phyloP scores from a whole-genome alignment of 2,113 vertebrate genomes.

The Oncorhynchus keta region DNA sequence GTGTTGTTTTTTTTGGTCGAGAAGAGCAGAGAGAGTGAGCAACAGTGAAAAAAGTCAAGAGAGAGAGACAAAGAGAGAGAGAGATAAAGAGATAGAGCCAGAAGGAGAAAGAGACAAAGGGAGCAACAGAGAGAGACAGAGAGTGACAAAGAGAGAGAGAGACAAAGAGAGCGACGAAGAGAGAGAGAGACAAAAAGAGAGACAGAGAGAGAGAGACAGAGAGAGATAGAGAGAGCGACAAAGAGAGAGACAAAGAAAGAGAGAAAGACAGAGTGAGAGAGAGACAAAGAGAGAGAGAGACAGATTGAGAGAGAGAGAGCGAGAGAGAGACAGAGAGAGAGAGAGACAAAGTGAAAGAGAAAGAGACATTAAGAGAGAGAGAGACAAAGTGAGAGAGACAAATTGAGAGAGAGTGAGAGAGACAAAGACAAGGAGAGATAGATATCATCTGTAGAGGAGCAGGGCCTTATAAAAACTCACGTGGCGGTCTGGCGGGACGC shows the following conservation, averaged over 20 bases:
- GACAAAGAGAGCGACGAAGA: background rate
- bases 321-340: slow-evolving; percentile 22
- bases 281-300: background rate
- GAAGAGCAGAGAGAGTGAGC: slow-evolving; percentile 27
- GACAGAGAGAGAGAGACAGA: background rate
- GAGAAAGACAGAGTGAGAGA: background rate
- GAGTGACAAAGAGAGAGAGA: slow-evolving; percentile 40
- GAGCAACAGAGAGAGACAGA: slow-evolving; percentile 61
- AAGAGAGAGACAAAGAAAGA: background rate
- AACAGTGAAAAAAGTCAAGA: slow-evolving; percentile 47
- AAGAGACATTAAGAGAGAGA: background rate
- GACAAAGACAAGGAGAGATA: background rate
- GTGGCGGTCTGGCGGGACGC: slow-evolving; percentile 67
- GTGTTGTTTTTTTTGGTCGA: slow-evolving; percentile 7
- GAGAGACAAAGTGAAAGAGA: background rate
- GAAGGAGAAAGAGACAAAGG: background rate
- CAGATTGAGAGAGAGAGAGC: background rate
- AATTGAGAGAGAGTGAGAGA: background rate
- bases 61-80: slow-evolving; percentile 25
- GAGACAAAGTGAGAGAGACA: background rate
- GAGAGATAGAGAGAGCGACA: background rate
- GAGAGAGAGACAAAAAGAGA: background rate
- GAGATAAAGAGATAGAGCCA: background rate
- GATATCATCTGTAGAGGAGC: slow-evolving; percentile 79
- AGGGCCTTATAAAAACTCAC: slow-evolving; percentile 84